A percentile compares a stretch with the other conserved stretches of the same genome.
These are phyloP conservation scores for Sinonovacula constricta DNA, from an alignment of 1,140 invertebrate species.

Conservation along the genomic window DNA sequence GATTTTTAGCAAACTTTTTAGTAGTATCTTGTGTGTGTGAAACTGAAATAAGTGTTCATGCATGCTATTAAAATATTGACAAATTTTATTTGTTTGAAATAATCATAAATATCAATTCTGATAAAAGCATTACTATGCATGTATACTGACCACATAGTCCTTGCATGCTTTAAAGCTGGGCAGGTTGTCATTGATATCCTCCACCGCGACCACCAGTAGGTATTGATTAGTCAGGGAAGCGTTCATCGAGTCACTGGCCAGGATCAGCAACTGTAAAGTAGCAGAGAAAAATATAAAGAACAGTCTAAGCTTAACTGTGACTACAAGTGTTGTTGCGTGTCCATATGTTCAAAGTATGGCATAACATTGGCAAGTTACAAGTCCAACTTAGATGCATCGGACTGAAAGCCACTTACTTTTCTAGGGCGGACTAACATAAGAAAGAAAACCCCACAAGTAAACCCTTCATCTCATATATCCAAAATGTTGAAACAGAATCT, in stretches of 20 bases:
- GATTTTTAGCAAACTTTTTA: not conserved
- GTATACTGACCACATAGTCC: conserved; percentile 22
- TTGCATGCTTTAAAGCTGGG: conserved; percentile 79
- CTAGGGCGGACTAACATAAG: too few relatives aligned
- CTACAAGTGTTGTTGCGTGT: too few relatives aligned
- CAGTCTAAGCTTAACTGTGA: too few relatives aligned
- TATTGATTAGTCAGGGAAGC: conserved; percentile 48
- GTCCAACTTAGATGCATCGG: too few relatives aligned
- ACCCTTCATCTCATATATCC: too few relatives aligned
- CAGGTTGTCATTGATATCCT: conserved; percentile 94
- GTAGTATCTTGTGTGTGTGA: not conserved
- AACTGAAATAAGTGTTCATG: not conserved
- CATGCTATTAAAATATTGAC: not conserved
- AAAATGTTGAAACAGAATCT: too few relatives aligned
- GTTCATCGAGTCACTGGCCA: conserved; percentile 53
- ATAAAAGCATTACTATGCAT: not conserved
- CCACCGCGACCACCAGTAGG: conserved; percentile 83
- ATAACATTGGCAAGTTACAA: too few relatives aligned
- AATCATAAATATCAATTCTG: not conserved
- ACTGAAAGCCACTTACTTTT: too few relatives aligned
- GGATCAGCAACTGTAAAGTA: conserved; percentile 51
- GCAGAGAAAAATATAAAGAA: not conserved
- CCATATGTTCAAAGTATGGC: too few relatives aligned
- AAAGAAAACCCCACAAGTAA: too few relatives aligned
- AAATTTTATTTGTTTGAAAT: not conserved